Conservation (phyloP, 2,888 invertebrate species). For the Eustalomyia histrio region DNA sequence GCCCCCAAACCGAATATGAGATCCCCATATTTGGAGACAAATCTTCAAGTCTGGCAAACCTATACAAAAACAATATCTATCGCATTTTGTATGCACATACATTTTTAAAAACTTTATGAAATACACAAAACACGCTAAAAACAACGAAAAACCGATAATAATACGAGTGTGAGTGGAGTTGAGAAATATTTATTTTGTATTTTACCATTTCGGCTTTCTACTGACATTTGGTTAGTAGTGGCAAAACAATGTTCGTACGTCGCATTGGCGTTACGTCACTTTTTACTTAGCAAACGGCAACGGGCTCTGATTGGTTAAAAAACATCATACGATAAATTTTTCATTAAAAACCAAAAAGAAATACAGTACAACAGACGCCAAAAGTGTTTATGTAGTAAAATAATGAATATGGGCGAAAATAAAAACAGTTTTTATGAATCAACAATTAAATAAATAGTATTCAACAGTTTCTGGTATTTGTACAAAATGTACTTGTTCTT, state of each 20-base stretch:
- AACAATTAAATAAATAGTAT: constrained; percentile 35
- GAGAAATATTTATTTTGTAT: neutral
- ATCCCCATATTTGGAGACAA: no score
- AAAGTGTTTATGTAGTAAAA: constrained; percentile 35
- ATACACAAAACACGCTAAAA: neutral
- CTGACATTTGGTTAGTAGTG: constrained; percentile 57
- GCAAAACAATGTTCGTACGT: constrained; percentile 22
- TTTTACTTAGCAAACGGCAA: constrained; percentile 69
- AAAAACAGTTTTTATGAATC: constrained; percentile 49
- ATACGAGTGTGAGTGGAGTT: constrained; percentile 1
- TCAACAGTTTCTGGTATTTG: neutral
- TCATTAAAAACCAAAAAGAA: constrained; percentile 68
- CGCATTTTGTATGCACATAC: constrained; percentile 11
- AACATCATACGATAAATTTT: constrained; percentile 78
- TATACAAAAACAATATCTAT: constrained; percentile 17
- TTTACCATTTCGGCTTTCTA: constrained; percentile 52
- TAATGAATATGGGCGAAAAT: constrained; percentile 22
- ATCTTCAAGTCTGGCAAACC: neutral
- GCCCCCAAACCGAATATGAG: no score
- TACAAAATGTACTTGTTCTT: constrained; percentile 5
- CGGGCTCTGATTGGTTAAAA: constrained; percentile 76
- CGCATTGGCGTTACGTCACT: constrained; percentile 75
- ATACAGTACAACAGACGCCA: constrained; percentile 38
- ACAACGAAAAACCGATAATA: constrained; percentile 13
- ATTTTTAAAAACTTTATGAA: constrained; percentile 8